Conservation (phyloP, 2,888 invertebrate genomes). For the Phorcus lineatus region DNA sequence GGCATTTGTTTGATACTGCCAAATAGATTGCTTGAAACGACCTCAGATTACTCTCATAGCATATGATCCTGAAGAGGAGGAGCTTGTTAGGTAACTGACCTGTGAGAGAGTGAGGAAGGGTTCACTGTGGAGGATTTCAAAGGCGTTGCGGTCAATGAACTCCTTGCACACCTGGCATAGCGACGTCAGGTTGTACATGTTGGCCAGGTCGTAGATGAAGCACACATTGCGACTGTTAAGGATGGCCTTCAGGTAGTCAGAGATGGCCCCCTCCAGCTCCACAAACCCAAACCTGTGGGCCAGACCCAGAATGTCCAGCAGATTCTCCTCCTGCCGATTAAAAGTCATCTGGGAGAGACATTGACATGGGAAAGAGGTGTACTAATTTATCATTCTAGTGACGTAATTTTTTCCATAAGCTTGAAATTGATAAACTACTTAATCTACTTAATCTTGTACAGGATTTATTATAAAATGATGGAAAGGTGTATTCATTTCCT, state of each 20-base stretch:
- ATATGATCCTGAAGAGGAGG: too few species aligned
- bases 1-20: background rate
- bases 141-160: constrained; percentile 93
- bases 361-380: too few species aligned
- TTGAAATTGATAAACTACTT: too few species aligned
- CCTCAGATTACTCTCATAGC: background rate
- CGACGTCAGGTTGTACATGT: constrained; percentile 81
- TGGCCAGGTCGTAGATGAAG: constrained; percentile 94
- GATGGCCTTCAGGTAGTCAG: constrained; percentile 92
- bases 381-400: too few species aligned
- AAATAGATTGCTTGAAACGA: background rate
- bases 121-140: constrained; percentile 88
- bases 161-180: constrained; percentile 87
- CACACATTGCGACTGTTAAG: constrained; percentile 93
- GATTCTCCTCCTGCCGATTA: constrained; percentile 68
- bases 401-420: too few species aligned
- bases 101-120: constrained; percentile 89
- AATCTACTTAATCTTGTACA: too few species aligned
- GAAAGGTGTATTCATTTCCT: too few species aligned
- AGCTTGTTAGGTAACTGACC: constrained; percentile 79
- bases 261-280: constrained; percentile 92
- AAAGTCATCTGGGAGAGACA: too few species aligned
- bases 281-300: constrained; percentile 97
- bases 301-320: constrained; percentile 84
- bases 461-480: too few species aligned